Evolutionary conservation across 2,888 invertebrate species (phyloP).

Genomic region (Disparrhopalites patrizii): DNA sequence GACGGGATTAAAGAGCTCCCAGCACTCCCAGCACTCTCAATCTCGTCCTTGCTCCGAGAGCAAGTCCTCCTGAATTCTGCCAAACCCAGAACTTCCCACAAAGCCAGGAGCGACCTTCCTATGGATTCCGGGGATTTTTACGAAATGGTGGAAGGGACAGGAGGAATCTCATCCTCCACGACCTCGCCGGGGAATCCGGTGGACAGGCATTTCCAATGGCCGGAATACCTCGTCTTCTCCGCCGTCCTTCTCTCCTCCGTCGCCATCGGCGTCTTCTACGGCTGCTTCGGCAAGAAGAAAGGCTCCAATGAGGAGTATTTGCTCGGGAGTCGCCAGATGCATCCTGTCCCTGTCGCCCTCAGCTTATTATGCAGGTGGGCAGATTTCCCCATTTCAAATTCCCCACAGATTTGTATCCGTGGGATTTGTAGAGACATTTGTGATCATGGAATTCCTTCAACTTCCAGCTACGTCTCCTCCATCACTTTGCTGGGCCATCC

Average conservation of each 20-base stretch:
- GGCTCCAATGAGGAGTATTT: constrained; percentile 30
- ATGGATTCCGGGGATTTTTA: not conserved
- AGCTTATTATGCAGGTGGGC: constrained; percentile 75
- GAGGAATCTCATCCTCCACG: not conserved
- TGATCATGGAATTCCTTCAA: not conserved
- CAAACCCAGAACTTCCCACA: too few species aligned
- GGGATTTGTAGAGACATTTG: not conserved
- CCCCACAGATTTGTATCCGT: too few species aligned
- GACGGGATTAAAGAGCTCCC: too few species aligned
- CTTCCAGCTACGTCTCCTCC: constrained; percentile 40
- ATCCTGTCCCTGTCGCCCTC: constrained; percentile 81
- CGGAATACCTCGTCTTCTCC: constrained; percentile 31
- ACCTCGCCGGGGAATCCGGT: not conserved
- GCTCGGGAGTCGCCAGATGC: constrained; percentile 71
- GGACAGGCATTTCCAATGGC: constrained; percentile 63
- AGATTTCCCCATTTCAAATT: too few species aligned
- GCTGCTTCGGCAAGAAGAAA: constrained; percentile 30
- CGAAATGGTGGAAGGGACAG: not conserved
- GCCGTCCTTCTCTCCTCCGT: constrained; percentile 17
- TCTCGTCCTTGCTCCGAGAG: too few species aligned
- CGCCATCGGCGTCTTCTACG: constrained; percentile 30
- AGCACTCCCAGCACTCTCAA: too few species aligned
- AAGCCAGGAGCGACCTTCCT: too few species aligned
- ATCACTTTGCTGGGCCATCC: constrained; percentile 45
- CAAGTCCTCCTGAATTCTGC: too few species aligned